A percentile compares a stretch with the other conserved stretches of the same genome.
Evolutionary conservation across 2,888 invertebrate species (phyloP).

Genomic region (Andrena trimmerana): DNA sequence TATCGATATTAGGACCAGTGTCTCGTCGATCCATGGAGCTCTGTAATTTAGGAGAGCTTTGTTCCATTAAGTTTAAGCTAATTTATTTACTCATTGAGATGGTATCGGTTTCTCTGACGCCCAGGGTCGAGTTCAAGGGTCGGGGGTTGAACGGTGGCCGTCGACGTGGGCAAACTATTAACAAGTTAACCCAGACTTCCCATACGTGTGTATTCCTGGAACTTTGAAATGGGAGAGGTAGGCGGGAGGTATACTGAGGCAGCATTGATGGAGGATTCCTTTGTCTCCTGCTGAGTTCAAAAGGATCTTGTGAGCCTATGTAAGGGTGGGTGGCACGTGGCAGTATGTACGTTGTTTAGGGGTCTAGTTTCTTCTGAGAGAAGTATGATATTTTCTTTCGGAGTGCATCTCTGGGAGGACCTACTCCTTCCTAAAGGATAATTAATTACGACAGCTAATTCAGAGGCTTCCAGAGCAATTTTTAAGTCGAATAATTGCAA

Average conservation of each 20-base stretch:
- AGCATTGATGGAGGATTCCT: background rate
- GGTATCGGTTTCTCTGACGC: background rate
- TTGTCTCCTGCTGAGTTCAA: background rate
- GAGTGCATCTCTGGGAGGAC: too few species aligned
- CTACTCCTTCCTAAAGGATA: background rate
- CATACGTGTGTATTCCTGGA: background rate
- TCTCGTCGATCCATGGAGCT: background rate
- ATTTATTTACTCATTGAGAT: background rate
- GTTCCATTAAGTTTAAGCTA: background rate
- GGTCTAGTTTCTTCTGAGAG: too few species aligned
- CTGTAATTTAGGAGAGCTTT: background rate
- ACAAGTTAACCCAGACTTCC: constrained; percentile 21
- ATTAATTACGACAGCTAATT: background rate
- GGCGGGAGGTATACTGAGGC: background rate
- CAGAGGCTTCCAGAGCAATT: background rate
- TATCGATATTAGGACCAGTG: too few species aligned
- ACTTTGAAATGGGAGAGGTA: background rate
- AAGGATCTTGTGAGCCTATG: too few species aligned
- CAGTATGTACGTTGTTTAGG: too few species aligned
- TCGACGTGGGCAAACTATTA: background rate
- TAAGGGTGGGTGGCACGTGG: too few species aligned
- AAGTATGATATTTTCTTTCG: too few species aligned
- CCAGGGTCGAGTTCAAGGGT: background rate
- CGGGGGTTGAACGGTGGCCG: background rate
- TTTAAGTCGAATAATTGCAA: background rate